Conservation (phyloP, 2,888 invertebrate species). For the Ormyrus pomaceus region DNA sequence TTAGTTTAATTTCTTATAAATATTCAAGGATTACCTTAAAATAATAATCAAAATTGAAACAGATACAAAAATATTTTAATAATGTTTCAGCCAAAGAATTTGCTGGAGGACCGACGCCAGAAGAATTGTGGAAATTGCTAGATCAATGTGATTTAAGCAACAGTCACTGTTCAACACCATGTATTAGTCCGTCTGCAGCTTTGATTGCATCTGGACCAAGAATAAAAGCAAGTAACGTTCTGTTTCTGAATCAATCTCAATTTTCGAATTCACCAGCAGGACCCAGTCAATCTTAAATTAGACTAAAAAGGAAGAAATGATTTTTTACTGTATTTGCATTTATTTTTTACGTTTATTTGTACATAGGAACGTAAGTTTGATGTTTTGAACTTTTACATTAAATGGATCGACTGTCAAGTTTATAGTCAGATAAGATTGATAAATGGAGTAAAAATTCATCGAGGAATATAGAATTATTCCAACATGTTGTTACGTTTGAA, state of each 20-base stretch:
- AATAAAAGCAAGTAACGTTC: constrained; percentile 80
- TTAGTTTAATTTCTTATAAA: constrained; percentile 1
- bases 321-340: constrained; percentile 48
- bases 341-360: constrained; percentile 53
- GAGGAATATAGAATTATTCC: constrained; percentile 37
- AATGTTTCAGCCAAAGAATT: constrained; percentile 76
- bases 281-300: constrained; percentile 65
- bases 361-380: constrained; percentile 53
- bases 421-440: constrained; percentile 32
- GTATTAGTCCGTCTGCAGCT: constrained; percentile 85
- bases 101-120: constrained; percentile 94
- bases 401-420: constrained; percentile 32
- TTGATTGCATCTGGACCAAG: constrained; percentile 75
- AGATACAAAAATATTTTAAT: constrained; percentile 8
- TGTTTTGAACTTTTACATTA: constrained; percentile 44
- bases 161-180: constrained; percentile 86
- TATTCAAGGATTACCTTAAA: background rate
- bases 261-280: constrained; percentile 65
- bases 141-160: constrained; percentile 96
- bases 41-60: constrained; percentile 5
- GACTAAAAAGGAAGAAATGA: constrained; percentile 26
- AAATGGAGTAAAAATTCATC: constrained; percentile 28
- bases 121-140: constrained; percentile 92
- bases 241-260: constrained; percentile 79
- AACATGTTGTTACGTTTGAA: constrained; percentile 53